phyloP scores from a whole-genome alignment of 2,797 vertebrate species.

The Myotis myotis region DNA sequence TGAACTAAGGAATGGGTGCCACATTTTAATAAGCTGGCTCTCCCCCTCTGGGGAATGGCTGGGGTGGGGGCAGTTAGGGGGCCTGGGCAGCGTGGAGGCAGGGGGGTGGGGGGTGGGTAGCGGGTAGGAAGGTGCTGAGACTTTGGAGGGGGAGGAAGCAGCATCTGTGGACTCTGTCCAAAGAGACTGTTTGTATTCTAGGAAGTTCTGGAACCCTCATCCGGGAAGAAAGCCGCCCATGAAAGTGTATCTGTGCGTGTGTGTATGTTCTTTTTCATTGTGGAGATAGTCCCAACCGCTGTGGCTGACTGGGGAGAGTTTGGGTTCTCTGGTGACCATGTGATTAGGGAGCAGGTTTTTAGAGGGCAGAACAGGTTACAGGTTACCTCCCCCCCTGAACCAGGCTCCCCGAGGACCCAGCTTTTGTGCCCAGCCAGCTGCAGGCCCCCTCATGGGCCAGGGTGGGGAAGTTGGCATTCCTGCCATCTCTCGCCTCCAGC shows the following conservation, averaged over 20 bases:
- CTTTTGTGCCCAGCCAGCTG: neutral
- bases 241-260: neutral
- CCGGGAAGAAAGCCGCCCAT: neutral
- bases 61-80: neutral
- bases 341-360: neutral
- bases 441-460: neutral
- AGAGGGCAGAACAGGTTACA: neutral
- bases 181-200: neutral
- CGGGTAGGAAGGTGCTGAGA: neutral
- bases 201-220: neutral
- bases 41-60: neutral
- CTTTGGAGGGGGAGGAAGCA: neutral
- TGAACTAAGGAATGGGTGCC: neutral
- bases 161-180: neutral
- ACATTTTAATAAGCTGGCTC: neutral
- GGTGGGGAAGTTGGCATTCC: constrained; percentile 59
- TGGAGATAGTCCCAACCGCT: neutral
- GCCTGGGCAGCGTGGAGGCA: neutral
- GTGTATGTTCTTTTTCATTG: neutral
- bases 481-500: constrained; percentile 12
- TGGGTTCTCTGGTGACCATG: neutral
- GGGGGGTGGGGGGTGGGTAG: too few relatives aligned
- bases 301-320: neutral
- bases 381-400: constrained; percentile 35
- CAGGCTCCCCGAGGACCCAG: neutral